A percentile compares a stretch with the other conserved stretches of the same genome.
phyloP scores from a whole-genome alignment of 1,140 invertebrate species.

The Trachymyrmex septentrionalis region DNA sequence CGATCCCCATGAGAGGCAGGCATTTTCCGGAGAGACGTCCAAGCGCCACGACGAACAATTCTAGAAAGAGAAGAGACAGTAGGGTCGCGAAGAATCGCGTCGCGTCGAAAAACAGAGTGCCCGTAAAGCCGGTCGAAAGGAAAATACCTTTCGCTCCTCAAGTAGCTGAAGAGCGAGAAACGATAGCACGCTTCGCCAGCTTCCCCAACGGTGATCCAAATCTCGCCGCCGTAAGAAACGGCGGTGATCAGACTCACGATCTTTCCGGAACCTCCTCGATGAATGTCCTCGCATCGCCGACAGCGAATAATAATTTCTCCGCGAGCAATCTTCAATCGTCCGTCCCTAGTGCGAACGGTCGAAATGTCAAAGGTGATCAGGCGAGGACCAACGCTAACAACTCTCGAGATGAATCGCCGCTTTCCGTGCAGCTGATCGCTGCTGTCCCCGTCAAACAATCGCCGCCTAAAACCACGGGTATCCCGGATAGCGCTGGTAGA shows the following conservation, averaged over 20 bases:
- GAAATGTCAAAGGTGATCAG: neutral
- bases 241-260: conserved; percentile 20
- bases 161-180: conserved; percentile 82
- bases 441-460: neutral
- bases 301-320: neutral
- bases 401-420: neutral
- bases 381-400: neutral
- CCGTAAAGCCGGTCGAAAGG: conserved; percentile 75
- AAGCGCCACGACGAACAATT: conserved; percentile 50
- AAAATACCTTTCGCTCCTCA: conserved; percentile 83
- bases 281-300: neutral
- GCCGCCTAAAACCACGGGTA: neutral
- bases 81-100: conserved; percentile 33
- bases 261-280: neutral
- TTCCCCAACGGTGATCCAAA: conserved; percentile 83
- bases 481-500: neutral
- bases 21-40: conserved; percentile 82
- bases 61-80: conserved; percentile 7
- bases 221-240: conserved; percentile 69
- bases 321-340: neutral
- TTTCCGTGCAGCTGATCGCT: neutral
- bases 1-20: conserved; percentile 77
- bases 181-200: conserved; percentile 80
- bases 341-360: conserved; percentile 5
- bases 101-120: conserved; percentile 52